A percentile compares a stretch with the other conserved stretches of the same genome.
These are phyloP conservation scores for Cosmorhoe ocellata DNA, from an alignment of 2,888 invertebrate species.

Conservation along the genomic window DNA sequence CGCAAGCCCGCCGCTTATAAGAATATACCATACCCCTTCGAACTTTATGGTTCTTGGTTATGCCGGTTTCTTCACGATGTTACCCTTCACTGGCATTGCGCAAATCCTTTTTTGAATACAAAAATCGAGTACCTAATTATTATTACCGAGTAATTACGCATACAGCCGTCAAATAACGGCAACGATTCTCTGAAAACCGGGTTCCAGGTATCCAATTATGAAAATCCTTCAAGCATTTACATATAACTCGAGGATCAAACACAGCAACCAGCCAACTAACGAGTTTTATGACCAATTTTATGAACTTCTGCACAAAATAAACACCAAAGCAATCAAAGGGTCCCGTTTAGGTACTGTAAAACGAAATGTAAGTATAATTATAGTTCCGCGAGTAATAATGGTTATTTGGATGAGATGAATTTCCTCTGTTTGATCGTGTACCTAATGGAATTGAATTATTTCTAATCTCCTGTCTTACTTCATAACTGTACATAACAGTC, in stretches of 20 bases:
- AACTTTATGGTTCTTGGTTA: too few relatives aligned
- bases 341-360: conserved; percentile 16
- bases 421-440: conserved; percentile 31
- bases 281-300: conserved; percentile 21
- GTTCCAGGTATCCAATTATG: conserved; percentile 4
- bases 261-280: neutral
- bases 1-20: too few relatives aligned
- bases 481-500: conserved; percentile 12
- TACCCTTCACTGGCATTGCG: too few relatives aligned
- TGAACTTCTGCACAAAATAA: conserved; percentile 10
- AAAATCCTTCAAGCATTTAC: conserved; percentile 8
- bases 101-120: too few relatives aligned
- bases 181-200: neutral
- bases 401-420: conserved; percentile 27
- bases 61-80: too few relatives aligned
- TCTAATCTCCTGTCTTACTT: conserved; percentile 21
- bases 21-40: too few relatives aligned
- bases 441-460: conserved; percentile 28
- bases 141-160: too few relatives aligned
- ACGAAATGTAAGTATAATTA: conserved; percentile 26
- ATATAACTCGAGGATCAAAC: neutral
- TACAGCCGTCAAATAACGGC: neutral
- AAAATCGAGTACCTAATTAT: too few relatives aligned
- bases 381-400: conserved; percentile 25
- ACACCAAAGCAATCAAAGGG: conserved; percentile 18